These are phyloP conservation scores for Oncorhynchus gorbuscha DNA, from an alignment of 2,113 vertebrate genomes.

Conservation along the genomic window DNA sequence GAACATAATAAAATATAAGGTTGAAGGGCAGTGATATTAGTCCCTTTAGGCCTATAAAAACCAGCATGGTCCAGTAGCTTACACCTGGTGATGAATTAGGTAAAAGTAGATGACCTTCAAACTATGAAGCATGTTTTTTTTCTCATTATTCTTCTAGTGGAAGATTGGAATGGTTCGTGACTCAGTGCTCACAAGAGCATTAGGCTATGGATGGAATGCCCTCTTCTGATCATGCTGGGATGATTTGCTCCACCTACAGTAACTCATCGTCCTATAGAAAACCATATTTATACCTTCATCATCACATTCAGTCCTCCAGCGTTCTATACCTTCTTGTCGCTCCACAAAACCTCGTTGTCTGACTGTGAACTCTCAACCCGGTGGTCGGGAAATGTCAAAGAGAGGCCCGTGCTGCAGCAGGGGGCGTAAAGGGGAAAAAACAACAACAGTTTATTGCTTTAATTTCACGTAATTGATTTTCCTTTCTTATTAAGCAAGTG, in stretches of 20 bases:
- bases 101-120: no score
- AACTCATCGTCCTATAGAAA: slow-evolving; percentile 51
- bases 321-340: slow-evolving; percentile 76
- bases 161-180: background rate
- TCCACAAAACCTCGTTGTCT: slow-evolving; percentile 75
- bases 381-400: slow-evolving; percentile 79
- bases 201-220: background rate
- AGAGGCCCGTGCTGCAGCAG: slow-evolving; percentile 79
- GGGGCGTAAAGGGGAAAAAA: slow-evolving; percentile 69
- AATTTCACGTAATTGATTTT: slow-evolving; percentile 52
- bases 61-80: no score
- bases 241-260: slow-evolving; percentile 39
- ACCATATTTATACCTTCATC: slow-evolving; percentile 60
- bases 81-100: no score
- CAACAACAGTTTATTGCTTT: slow-evolving; percentile 57
- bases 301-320: slow-evolving; percentile 71
- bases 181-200: background rate
- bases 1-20: no score
- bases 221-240: no score
- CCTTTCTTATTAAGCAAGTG: slow-evolving; percentile 51
- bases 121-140: no score
- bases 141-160: background rate
- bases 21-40: background rate
- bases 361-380: slow-evolving; percentile 79
- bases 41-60: no score